Conservation (phyloP, 2,888 invertebrate genomes). For the Mythimna albipuncta region DNA sequence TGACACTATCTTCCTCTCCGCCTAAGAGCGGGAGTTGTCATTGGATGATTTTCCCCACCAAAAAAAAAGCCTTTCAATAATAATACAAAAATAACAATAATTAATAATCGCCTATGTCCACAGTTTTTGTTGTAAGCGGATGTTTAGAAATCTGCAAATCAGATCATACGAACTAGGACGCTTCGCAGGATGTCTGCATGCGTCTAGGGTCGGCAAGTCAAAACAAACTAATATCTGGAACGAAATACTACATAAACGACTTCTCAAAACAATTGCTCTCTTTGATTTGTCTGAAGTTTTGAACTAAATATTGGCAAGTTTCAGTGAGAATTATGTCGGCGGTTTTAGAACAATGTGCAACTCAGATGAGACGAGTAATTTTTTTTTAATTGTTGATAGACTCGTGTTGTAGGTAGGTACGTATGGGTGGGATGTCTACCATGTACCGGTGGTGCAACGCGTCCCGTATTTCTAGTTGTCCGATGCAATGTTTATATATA, state of each 20-base stretch:
- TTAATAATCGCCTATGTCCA: constrained; percentile 21
- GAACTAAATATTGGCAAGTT: not conserved
- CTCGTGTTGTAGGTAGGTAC: too few species aligned
- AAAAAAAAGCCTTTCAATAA: too few species aligned
- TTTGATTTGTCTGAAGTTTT: constrained; percentile 31
- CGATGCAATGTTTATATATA: not conserved
- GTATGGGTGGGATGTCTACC: too few species aligned
- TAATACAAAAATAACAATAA: too few species aligned
- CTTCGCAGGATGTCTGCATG: constrained; percentile 61
- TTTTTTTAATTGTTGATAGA: too few species aligned
- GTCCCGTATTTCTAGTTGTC: too few species aligned
- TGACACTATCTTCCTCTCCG: too few species aligned
- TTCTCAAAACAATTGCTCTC: constrained; percentile 35
- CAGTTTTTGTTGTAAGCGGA: constrained; percentile 49
- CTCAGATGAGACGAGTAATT: not conserved
- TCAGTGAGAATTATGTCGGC: not conserved
- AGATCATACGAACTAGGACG: constrained; percentile 64
- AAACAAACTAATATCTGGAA: constrained; percentile 36
- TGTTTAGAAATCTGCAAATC: constrained; percentile 67
- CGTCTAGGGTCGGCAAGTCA: constrained; percentile 42
- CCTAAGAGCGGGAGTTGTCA: too few species aligned
- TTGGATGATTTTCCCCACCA: too few species aligned
- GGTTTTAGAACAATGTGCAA: not conserved
- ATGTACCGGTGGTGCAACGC: too few species aligned
- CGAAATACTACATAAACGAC: constrained; percentile 23